Percentiles rank a stretch among this genome's conserved stretches.
These are phyloP conservation scores for Arenaria interpres DNA, from an alignment of 2,113 vertebrate species.

Conservation along the genomic window DNA sequence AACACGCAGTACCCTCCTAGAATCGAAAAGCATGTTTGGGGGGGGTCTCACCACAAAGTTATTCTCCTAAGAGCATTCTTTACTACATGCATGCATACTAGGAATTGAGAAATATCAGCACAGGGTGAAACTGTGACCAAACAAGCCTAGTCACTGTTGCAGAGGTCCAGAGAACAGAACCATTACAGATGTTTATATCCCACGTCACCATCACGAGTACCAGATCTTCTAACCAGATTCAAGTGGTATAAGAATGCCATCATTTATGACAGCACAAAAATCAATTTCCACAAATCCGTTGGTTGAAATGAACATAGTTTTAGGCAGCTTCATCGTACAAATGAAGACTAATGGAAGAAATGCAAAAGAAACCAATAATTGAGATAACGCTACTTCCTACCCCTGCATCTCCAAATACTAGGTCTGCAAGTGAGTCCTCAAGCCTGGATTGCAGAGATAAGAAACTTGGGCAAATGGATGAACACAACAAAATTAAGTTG, in stretches of 20 bases:
- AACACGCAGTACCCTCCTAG: background rate
- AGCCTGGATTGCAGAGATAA: constrained; percentile 67
- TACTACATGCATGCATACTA: too few species aligned
- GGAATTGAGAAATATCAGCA: background rate
- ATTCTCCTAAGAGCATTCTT: background rate
- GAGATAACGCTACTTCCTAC: background rate
- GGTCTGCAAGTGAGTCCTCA: background rate
- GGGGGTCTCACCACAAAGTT: background rate
- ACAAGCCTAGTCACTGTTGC: background rate
- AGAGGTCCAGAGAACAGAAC: background rate
- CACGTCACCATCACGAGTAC: background rate
- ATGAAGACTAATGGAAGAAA: background rate
- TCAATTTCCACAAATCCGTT: background rate
- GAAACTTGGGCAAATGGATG: constrained; percentile 2
- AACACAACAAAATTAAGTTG: constrained; percentile 44
- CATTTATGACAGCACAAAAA: background rate
- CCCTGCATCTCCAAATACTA: background rate
- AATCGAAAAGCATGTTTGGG: background rate
- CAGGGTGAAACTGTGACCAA: background rate
- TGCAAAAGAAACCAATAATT: background rate
- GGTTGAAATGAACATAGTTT: background rate
- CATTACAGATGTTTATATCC: background rate
- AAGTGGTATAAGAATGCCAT: background rate
- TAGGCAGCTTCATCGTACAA: background rate
- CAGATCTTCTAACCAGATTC: background rate